phyloP scores from a whole-genome alignment of 2,797 vertebrate species.

The Rhabdophis nuchalis region DNA sequence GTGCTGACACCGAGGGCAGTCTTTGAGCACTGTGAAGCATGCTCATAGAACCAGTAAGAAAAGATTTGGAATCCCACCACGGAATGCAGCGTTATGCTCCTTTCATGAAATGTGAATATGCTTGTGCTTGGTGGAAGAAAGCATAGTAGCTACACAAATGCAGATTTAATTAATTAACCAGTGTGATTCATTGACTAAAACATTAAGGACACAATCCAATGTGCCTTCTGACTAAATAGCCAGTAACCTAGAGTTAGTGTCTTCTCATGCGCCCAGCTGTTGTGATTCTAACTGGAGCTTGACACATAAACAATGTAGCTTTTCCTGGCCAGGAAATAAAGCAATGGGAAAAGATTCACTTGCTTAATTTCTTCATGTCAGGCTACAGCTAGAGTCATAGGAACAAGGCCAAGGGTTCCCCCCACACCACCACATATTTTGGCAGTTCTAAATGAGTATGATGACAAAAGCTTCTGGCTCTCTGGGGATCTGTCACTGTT shows the following conservation, averaged over 20 bases:
- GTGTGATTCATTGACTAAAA: neutral
- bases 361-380: neutral
- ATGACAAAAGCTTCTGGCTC: neutral
- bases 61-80: too few relatives aligned
- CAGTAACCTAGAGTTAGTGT: neutral
- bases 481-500: neutral
- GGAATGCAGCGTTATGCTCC: neutral
- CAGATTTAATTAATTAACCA: neutral
- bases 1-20: too few relatives aligned
- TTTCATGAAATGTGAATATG: neutral
- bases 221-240: neutral
- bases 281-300: neutral
- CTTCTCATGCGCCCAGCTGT: neutral
- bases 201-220: neutral
- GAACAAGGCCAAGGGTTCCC: neutral
- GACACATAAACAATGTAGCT: neutral
- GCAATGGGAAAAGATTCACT: neutral
- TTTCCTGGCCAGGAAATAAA: neutral
- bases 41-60: too few relatives aligned
- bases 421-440: neutral
- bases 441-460: neutral
- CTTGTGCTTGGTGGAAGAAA: neutral
- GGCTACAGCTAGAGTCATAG: neutral
- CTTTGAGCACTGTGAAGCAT: too few relatives aligned
- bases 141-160: neutral